Evolutionary conservation across 2,797 vertebrate species (phyloP).

Genomic region (Tragopan temminckii): DNA sequence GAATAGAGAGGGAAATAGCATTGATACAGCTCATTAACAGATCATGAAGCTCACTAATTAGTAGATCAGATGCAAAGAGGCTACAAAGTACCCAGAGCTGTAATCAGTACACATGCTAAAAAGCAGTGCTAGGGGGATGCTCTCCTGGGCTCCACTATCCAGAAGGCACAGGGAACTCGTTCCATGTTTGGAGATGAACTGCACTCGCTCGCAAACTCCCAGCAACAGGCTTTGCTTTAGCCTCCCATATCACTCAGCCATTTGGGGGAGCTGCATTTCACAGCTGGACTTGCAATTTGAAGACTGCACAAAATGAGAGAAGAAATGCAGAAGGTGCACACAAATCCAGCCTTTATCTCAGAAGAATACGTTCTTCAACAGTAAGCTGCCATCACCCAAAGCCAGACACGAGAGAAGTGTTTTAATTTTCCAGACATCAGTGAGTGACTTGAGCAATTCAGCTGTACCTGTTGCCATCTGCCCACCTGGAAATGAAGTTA

Average conservation of each 20-base stretch:
- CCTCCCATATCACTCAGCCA: rapidly evolving
- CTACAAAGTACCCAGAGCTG: neutral
- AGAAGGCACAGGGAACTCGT: neutral
- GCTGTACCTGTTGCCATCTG: slow-evolving; percentile 3
- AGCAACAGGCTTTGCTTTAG: neutral
- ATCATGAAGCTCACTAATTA: slow-evolving; percentile 21
- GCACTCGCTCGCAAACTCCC: neutral
- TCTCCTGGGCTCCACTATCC: neutral
- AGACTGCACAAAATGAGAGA: neutral
- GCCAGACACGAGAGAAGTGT: neutral
- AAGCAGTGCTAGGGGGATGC: neutral
- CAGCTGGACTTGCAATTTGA: neutral
- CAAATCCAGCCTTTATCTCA: neutral
- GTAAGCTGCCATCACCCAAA: neutral
- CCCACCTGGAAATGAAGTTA: neutral
- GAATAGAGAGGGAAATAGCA: neutral
- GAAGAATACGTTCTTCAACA: neutral
- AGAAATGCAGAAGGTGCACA: neutral
- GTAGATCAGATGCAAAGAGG: neutral
- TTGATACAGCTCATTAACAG: slow-evolving; percentile 20
- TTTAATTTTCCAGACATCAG: neutral
- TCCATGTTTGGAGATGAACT: neutral
- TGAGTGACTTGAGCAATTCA: neutral
- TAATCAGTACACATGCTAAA: neutral
- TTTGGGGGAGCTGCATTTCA: neutral